Percentiles rank a stretch among this genome's conserved stretches.
These are phyloP conservation scores for Myrmecophaga tridactyla DNA, from an alignment of 2,113 vertebrate genomes.

Conservation along the genomic window DNA sequence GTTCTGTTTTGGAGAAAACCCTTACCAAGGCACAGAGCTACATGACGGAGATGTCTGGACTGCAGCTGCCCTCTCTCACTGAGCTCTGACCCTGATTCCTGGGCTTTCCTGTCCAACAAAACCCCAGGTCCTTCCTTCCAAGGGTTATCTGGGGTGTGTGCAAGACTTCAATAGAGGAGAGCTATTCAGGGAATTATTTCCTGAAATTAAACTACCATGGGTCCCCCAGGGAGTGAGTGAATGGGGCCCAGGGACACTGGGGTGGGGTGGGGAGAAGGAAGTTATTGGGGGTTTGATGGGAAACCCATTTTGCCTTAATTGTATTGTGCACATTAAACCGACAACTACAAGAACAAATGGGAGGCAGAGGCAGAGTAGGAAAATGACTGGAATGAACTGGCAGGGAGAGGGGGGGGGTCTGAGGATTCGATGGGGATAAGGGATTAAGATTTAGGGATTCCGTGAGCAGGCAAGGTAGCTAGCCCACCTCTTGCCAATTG, in stretches of 20 bases:
- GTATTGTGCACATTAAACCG: constrained; percentile 76
- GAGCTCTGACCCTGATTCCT: neutral
- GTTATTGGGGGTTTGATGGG: constrained; percentile 61
- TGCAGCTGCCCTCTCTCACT: neutral
- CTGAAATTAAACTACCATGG: constrained; percentile 58
- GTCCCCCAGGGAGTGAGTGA: constrained; percentile 37
- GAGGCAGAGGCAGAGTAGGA: constrained; percentile 1
- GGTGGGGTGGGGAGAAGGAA: neutral
- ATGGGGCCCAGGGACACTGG: neutral
- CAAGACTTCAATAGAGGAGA: neutral
- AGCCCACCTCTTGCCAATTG: neutral
- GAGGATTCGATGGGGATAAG: neutral
- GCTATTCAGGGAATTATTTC: constrained; percentile 60
- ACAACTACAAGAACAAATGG: constrained; percentile 50
- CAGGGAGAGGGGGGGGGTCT: neutral
- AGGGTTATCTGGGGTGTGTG: neutral
- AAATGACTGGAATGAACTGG: constrained; percentile 65
- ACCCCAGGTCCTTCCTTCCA: neutral
- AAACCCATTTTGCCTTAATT: constrained; percentile 79
- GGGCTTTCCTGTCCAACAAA: neutral
- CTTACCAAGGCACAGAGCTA: neutral
- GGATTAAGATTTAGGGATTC: neutral
- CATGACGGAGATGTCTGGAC: neutral
- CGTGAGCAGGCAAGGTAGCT: neutral
- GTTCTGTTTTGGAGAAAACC: neutral